Conservation (phyloP, 2,797 vertebrate species). For the Vultur gryphus region DNA sequence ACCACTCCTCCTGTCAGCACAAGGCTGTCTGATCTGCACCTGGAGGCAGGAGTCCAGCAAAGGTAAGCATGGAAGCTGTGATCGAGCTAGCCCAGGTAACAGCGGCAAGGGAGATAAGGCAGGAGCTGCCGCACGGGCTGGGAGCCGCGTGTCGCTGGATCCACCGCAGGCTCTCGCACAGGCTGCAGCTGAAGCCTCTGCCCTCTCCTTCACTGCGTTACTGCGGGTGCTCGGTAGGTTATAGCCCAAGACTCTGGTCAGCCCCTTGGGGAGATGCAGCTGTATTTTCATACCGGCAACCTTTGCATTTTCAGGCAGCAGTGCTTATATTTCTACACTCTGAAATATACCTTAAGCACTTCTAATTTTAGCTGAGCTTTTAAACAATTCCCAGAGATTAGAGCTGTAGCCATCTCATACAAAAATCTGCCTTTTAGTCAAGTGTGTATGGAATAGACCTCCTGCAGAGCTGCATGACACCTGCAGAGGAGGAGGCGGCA, state of each 20-base stretch:
- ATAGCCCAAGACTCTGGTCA: not conserved
- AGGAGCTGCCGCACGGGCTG: not conserved
- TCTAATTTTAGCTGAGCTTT: not conserved
- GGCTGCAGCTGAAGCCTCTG: not conserved
- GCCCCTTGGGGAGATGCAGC: not conserved
- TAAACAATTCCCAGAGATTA: not conserved
- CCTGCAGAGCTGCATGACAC: not conserved
- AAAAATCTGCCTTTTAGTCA: not conserved
- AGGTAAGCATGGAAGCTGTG: not conserved
- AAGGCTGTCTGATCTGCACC: not conserved
- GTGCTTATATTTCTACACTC: not conserved
- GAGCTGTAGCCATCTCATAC: not conserved
- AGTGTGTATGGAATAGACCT: not conserved
- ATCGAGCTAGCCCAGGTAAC: not conserved
- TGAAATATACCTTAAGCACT: not conserved
- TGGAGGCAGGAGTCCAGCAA: not conserved
- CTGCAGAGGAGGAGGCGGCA: not conserved
- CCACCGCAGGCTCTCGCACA: fast-evolving
- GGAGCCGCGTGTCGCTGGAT: not conserved
- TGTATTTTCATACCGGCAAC: not conserved
- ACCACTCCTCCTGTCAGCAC: not conserved
- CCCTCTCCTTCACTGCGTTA: fast-evolving
- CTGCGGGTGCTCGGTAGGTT: not conserved
- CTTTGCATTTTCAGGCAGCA: not conserved
- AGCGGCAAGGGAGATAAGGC: not conserved